A percentile compares a stretch with the other conserved stretches of the same genome.
These are phyloP conservation scores for Ornithoptera alexandrae DNA, from an alignment of 2,888 invertebrate genomes.

Conservation along the genomic window DNA sequence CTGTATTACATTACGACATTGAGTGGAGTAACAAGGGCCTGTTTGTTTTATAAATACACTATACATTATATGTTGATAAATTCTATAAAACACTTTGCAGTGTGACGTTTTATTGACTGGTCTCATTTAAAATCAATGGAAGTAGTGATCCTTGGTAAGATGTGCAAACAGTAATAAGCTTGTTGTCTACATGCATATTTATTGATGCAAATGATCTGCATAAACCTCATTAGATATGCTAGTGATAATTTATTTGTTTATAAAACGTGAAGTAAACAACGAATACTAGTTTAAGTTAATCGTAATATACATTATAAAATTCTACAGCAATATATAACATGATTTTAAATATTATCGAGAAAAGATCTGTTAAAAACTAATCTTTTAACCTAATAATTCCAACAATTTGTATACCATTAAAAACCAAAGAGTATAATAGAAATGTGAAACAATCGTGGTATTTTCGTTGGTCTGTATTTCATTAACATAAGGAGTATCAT, in stretches of 20 bases:
- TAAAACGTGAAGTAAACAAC: not conserved
- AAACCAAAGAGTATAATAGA: too few species aligned
- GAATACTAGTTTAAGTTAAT: not conserved
- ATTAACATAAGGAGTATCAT: too few species aligned
- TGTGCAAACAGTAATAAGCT: constrained; percentile 4
- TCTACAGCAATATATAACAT: not conserved
- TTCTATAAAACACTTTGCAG: not conserved
- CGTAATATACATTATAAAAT: not conserved
- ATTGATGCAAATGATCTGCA: constrained; percentile 16
- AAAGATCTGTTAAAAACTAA: too few species aligned
- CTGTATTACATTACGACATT: not conserved
- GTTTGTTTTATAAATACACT: not conserved
- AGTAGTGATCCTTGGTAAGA: constrained; percentile 7
- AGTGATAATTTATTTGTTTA: constrained; percentile 20
- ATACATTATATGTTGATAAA: not conserved
- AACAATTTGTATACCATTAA: too few species aligned
- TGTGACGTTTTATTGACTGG: constrained; percentile 4
- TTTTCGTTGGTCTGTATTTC: too few species aligned
- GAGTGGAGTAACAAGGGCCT: not conserved
- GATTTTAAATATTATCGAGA: too few species aligned
- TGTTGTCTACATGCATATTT: constrained; percentile 2
- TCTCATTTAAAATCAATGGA: not conserved
- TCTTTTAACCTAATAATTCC: too few species aligned
- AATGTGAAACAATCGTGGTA: too few species aligned
- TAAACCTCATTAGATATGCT: constrained; percentile 2